Evolutionary conservation across 2,113 vertebrate species (phyloP).

Genomic region (Edolisoma coerulescens): DNA sequence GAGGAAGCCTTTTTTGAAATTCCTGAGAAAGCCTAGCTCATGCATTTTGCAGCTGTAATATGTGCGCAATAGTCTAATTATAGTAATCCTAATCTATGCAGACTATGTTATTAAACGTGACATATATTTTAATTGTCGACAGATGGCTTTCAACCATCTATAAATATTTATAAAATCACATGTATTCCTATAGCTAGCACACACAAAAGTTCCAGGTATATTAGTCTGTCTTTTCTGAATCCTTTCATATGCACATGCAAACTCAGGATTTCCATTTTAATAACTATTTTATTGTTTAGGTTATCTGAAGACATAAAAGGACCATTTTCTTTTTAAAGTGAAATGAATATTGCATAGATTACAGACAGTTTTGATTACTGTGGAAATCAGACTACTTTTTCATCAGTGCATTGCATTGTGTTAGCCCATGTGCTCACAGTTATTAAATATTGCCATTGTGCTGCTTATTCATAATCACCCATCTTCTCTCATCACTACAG

Average conservation of each 20-base stretch:
- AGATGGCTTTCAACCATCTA: constrained; percentile 42
- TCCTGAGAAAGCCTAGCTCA: constrained; percentile 16
- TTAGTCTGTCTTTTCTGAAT: background rate
- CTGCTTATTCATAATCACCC: background rate
- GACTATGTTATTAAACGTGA: constrained; percentile 28
- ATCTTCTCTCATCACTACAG: background rate
- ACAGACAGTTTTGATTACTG: background rate
- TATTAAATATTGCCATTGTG: background rate
- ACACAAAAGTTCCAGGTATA: constrained; percentile 15
- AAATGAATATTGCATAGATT: background rate
- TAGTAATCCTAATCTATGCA: constrained; percentile 51
- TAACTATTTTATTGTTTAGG: background rate
- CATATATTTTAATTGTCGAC: constrained; percentile 61
- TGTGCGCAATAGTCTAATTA: constrained; percentile 42
- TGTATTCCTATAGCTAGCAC: background rate
- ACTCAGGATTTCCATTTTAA: background rate
- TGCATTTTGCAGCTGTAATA: constrained; percentile 42
- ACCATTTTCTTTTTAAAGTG: background rate
- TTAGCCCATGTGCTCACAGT: background rate
- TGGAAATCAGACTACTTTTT: background rate
- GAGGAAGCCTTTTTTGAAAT: constrained; percentile 10
- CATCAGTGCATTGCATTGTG: background rate
- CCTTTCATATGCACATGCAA: background rate
- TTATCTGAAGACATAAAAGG: background rate
- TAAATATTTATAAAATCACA: constrained; percentile 54